Conservation (phyloP, 2,888 invertebrate genomes). For the Drosophila crucigera region DNA sequence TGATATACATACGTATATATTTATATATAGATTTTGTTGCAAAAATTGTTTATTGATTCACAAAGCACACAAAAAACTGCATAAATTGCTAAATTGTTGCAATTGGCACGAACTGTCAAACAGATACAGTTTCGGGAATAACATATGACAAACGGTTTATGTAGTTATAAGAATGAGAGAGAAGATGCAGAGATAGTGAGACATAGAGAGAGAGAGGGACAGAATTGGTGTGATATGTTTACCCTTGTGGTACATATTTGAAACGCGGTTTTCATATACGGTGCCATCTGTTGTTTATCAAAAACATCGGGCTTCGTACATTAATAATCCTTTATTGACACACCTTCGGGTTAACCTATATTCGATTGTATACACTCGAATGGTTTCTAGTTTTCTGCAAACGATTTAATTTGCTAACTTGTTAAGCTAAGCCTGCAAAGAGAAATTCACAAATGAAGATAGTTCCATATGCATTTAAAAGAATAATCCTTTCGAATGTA, state of each 20-base stretch:
- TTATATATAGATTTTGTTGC: conserved; percentile 57
- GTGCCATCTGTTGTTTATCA: conserved; percentile 5
- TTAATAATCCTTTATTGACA: neutral
- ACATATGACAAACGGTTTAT: conserved; percentile 17
- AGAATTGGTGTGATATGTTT: conserved; percentile 28
- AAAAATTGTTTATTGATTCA: conserved; percentile 64
- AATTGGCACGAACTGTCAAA: conserved; percentile 26
- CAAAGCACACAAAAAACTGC: conserved; percentile 6
- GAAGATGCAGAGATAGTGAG: no score
- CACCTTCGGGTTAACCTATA: neutral
- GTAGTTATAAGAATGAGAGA: neutral
- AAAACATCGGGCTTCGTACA: neutral
- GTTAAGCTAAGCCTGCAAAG: neutral
- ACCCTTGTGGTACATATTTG: conserved; percentile 33
- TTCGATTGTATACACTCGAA: neutral
- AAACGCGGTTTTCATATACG: conserved; percentile 22
- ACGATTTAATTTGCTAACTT: neutral
- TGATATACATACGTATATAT: neutral
- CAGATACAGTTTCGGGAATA: conserved; percentile 1
- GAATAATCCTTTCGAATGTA: neutral
- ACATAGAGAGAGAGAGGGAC: no score
- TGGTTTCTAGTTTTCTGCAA: neutral
- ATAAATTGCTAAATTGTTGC: conserved; percentile 21
- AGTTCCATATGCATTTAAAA: no score
- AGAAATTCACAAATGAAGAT: no score